Percentiles rank a stretch among this genome's conserved stretches.
phyloP scores from a whole-genome alignment of 2,113 vertebrate genomes.

The Sminthopsis crassicaudata region DNA sequence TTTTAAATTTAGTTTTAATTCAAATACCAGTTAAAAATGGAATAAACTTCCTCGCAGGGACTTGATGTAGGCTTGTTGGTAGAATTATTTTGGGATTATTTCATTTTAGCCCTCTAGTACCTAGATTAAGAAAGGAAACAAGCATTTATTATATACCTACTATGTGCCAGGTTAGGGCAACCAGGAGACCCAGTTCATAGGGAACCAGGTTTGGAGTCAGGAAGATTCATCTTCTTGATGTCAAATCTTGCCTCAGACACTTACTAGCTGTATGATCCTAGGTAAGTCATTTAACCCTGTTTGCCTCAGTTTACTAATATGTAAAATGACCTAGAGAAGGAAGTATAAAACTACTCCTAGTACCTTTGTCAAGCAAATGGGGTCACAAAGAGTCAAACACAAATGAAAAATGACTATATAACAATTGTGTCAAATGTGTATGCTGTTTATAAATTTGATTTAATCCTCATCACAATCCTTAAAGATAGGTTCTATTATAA shows the following conservation, averaged over 20 bases:
- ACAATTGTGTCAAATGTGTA: background rate
- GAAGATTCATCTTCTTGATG: background rate
- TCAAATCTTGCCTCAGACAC: background rate
- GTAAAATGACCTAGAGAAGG: background rate
- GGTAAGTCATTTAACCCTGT: background rate
- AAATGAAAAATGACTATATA: background rate
- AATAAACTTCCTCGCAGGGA: background rate
- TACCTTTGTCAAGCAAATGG: background rate
- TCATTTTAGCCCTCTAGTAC: background rate
- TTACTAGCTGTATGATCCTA: background rate
- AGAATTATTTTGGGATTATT: background rate
- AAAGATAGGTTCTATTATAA: background rate
- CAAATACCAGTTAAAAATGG: background rate
- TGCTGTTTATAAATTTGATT: background rate
- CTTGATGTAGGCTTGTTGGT: background rate
- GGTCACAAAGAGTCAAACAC: background rate
- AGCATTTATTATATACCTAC: background rate
- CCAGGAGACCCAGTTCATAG: no score
- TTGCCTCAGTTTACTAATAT: background rate
- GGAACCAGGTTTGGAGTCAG: background rate
- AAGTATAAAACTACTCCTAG: background rate
- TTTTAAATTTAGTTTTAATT: background rate
- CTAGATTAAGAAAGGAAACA: background rate
- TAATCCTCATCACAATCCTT: background rate
- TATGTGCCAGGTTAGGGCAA: background rate